A percentile compares a stretch with the other conserved stretches of the same genome.
Evolutionary conservation across 35 echinoderm and acorn worm genomes (phyloP).

Genomic region (Acanthaster planci): DNA sequence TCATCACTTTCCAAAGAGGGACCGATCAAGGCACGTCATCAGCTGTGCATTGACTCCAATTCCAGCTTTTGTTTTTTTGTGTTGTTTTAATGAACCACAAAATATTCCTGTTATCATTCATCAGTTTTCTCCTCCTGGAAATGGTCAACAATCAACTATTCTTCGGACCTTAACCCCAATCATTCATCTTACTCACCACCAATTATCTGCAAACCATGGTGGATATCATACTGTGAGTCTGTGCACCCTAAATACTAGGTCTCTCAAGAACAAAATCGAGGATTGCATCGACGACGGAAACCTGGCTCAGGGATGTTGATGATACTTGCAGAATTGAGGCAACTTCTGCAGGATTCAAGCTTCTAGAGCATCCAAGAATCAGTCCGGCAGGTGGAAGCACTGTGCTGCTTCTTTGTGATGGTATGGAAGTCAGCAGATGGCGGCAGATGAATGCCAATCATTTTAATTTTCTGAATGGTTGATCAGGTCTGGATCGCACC

Average conservation of each 20-base stretch:
- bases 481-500: not conserved
- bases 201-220: too few species aligned
- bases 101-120: too few species aligned
- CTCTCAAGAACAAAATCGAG: not conserved
- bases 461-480: conserved; percentile 20
- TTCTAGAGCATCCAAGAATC: not conserved
- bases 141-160: too few species aligned
- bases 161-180: too few species aligned
- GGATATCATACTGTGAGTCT: too few species aligned
- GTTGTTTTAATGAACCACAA: too few species aligned
- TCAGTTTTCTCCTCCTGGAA: too few species aligned
- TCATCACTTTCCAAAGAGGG: too few species aligned
- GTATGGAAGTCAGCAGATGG: not conserved
- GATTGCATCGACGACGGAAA: not conserved
- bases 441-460: not conserved
- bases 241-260: not conserved
- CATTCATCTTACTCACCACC: too few species aligned
- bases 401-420: not conserved
- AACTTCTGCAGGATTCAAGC: conserved; percentile 2
- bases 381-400: not conserved
- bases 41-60: too few species aligned
- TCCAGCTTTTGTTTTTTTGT: too few species aligned
- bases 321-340: not conserved
- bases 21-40: too few species aligned
- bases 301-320: conserved; percentile 25